Conservation (phyloP, 2,797 vertebrate species). For the Halcyon badia region DNA sequence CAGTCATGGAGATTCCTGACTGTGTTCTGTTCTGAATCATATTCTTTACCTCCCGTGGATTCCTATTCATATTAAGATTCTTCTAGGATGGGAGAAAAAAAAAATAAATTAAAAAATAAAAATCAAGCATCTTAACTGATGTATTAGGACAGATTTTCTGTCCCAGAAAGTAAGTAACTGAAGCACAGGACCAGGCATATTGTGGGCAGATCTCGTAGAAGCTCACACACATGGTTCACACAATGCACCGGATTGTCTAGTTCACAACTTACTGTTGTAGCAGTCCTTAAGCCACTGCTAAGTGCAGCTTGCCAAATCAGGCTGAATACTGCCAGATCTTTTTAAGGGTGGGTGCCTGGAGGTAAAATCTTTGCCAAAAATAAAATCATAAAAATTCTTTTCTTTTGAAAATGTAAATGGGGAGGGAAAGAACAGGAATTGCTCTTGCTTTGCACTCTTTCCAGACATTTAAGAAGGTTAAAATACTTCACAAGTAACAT, state of each 20-base stretch:
- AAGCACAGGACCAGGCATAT: background rate
- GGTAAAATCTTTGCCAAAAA: conserved; percentile 16
- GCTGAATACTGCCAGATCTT: background rate
- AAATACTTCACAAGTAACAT: background rate
- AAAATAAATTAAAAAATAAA: accelerated
- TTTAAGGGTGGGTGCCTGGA: conserved; percentile 2
- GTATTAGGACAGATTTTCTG: background rate
- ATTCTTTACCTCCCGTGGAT: background rate
- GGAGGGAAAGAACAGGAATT: conserved; percentile 2
- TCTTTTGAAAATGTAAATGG: background rate
- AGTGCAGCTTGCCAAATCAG: conserved; percentile 3
- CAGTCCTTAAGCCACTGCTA: background rate
- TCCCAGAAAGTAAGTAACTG: background rate
- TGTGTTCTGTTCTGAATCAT: background rate
- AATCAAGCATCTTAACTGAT: background rate
- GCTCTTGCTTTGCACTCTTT: background rate
- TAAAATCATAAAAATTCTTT: background rate
- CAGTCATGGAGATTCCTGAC: background rate
- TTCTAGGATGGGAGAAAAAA: background rate
- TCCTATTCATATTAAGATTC: background rate
- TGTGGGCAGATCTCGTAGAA: background rate
- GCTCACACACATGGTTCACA: background rate
- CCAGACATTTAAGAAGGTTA: background rate
- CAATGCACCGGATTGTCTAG: background rate
- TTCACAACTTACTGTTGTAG: background rate